A percentile compares a stretch with the other conserved stretches of the same genome.
These are phyloP conservation scores for Drymodes brunneopygia DNA, from an alignment of 2,113 vertebrate genomes.

Conservation along the genomic window DNA sequence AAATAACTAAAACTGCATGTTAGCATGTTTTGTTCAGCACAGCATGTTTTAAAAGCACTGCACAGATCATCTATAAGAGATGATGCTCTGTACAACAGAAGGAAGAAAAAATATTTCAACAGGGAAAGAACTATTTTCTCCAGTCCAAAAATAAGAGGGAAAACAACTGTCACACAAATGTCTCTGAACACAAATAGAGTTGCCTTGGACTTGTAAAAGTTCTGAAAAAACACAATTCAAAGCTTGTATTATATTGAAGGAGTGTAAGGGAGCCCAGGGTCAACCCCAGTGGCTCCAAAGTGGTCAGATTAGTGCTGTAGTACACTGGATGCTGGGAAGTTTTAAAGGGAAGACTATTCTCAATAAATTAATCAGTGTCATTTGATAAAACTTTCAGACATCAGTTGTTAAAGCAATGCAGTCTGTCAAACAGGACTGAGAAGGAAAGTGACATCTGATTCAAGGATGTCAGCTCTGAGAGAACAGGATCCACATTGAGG, in stretches of 20 bases:
- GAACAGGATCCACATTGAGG: neutral
- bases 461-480: neutral
- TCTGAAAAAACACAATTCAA: neutral
- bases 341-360: neutral
- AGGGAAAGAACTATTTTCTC: neutral
- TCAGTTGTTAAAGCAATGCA: neutral
- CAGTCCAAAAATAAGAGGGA: neutral
- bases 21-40: neutral
- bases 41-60: neutral
- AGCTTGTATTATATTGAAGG: neutral
- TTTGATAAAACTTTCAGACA: neutral
- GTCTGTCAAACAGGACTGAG: neutral
- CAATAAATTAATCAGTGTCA: neutral
- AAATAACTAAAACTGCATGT: neutral
- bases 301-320: neutral
- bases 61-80: neutral
- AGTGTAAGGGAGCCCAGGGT: neutral
- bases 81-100: neutral
- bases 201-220: neutral
- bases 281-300: neutral
- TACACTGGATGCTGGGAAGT: neutral
- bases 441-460: neutral
- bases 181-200: neutral
- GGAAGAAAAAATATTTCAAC: neutral
- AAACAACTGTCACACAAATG: neutral